Conservation (phyloP, 2,888 invertebrate species). For the Latheticus oryzae region DNA sequence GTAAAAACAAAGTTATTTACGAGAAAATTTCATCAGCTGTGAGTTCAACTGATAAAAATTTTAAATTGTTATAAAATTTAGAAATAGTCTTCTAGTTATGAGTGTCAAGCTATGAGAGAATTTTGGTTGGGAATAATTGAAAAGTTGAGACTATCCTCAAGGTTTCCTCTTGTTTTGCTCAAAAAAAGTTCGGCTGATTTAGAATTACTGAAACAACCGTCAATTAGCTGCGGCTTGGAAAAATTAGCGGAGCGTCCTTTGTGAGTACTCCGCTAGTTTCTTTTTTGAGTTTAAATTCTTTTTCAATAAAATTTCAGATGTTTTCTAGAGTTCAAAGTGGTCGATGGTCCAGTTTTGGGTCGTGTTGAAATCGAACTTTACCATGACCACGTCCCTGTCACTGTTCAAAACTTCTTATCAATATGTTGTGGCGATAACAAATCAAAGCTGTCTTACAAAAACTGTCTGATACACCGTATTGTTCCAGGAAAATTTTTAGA, state of each 20-base stretch:
- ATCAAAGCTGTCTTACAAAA: constrained; percentile 57
- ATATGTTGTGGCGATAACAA: constrained; percentile 55
- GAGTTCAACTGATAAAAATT: constrained; percentile 43
- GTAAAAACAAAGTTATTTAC: constrained; percentile 54
- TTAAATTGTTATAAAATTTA: no score
- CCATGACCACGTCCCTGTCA: constrained; percentile 61
- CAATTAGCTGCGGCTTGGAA: constrained; percentile 54
- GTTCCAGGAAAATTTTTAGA: constrained; percentile 67
- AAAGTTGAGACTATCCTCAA: constrained; percentile 52
- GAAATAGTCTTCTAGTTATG: constrained; percentile 50
- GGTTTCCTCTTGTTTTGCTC: constrained; percentile 55
- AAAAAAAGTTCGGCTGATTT: constrained; percentile 54
- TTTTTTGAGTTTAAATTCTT: neutral
- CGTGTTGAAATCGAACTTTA: constrained; percentile 63
- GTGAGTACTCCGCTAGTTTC: constrained; percentile 37
- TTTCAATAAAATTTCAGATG: constrained; percentile 53
- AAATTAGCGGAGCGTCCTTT: constrained; percentile 44
- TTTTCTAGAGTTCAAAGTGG: constrained; percentile 62
- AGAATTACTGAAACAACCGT: constrained; percentile 52
- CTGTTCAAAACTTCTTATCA: constrained; percentile 63
- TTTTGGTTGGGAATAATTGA: constrained; percentile 51
- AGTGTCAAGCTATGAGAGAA: constrained; percentile 45
- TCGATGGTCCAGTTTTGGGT: constrained; percentile 59
- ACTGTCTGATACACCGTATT: constrained; percentile 65
- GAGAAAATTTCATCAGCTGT: constrained; percentile 45